Percentiles rank a stretch among this genome's conserved stretches.
phyloP scores from a whole-genome alignment of 2,888 invertebrate genomes.

The Lithosia quadra region DNA sequence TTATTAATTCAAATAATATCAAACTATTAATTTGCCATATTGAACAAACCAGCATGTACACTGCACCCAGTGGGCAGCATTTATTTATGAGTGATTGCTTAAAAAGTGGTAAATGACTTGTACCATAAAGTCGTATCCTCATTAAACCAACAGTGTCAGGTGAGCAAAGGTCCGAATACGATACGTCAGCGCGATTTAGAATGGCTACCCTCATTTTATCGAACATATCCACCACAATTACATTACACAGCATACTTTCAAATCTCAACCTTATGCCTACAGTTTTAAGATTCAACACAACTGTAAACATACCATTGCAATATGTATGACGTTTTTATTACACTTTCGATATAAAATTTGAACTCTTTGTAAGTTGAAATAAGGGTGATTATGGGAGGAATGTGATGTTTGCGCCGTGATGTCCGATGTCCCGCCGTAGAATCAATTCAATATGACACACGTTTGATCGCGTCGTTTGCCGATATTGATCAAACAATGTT shows the following conservation, averaged over 20 bases:
- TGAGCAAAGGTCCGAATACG: slow-evolving; percentile 78
- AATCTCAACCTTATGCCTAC: slow-evolving; percentile 22
- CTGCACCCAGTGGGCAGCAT: too few relatives aligned
- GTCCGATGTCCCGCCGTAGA: slow-evolving; percentile 62
- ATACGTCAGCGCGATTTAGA: slow-evolving; percentile 83
- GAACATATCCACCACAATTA: slow-evolving; percentile 40
- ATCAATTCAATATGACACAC: slow-evolving; percentile 80
- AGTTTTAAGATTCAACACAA: neutral
- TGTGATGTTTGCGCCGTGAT: slow-evolving; percentile 48
- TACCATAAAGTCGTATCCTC: slow-evolving; percentile 58
- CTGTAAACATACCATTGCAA: slow-evolving; percentile 25
- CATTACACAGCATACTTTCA: neutral
- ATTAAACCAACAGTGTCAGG: slow-evolving; percentile 72
- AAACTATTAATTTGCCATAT: too few relatives aligned
- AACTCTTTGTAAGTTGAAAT: slow-evolving; percentile 23
- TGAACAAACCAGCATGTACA: too few relatives aligned
- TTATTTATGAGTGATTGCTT: neutral
- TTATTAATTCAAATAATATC: too few relatives aligned
- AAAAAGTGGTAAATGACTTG: neutral
- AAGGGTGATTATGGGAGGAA: slow-evolving; percentile 33
- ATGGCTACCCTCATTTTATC: slow-evolving; percentile 81
- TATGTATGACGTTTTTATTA: slow-evolving; percentile 37
- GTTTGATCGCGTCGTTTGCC: slow-evolving; percentile 74
- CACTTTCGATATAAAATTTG: slow-evolving; percentile 29
- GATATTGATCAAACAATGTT: slow-evolving; percentile 67